These are phyloP conservation scores for Tetramorium simillimum DNA, from an alignment of 1,140 invertebrate genomes.

Conservation along the genomic window DNA sequence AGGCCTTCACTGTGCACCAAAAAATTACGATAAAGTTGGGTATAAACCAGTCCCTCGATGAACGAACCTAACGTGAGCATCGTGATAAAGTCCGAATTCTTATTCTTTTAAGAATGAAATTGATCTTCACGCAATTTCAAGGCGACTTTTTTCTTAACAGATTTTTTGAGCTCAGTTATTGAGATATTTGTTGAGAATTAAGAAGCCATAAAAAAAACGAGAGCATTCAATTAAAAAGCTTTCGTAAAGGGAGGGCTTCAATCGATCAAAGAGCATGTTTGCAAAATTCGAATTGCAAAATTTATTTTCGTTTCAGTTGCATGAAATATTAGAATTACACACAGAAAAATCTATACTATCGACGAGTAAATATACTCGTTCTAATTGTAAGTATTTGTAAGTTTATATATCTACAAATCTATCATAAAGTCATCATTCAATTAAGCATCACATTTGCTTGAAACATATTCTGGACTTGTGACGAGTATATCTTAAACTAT, in stretches of 20 bases:
- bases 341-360: too few species aligned
- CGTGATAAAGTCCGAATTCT: neutral
- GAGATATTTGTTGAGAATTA: neutral
- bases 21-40: conserved; percentile 26
- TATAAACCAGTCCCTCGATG: neutral
- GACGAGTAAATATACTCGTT: too few species aligned
- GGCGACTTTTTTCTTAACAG: neutral
- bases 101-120: neutral
- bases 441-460: too few species aligned
- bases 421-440: too few species aligned
- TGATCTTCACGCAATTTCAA: neutral
- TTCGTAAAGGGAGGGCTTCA: neutral
- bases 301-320: neutral
- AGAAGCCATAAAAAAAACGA: neutral
- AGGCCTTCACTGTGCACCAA: neutral
- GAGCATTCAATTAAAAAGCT: neutral
- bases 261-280: neutral
- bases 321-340: neutral
- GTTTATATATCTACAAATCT: too few species aligned
- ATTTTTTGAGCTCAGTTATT: neutral
- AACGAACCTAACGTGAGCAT: too few species aligned
- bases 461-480: too few species aligned
- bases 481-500: too few species aligned
- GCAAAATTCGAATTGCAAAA: neutral
- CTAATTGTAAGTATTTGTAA: too few species aligned